Evolutionary conservation across 2,113 vertebrate species (phyloP), one percentile per base, ranked within the genome.

Genomic region (Limanda limanda): DNA sequence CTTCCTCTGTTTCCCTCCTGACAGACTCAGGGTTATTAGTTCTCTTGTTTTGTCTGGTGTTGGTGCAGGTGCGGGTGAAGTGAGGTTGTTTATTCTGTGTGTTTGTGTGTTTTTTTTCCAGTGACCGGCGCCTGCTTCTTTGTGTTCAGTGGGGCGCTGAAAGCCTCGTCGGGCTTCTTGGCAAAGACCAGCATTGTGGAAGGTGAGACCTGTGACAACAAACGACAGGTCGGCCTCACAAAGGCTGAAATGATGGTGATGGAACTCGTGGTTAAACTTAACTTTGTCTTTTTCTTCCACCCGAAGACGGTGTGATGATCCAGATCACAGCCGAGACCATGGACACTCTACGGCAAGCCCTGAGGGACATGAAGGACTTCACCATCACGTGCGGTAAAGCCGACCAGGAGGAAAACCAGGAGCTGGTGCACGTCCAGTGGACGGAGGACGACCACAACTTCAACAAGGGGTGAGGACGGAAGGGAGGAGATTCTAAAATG

Each of bases 111-210:
- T 51, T 3, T n/a, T 62, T 21, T 91, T 93, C 61, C 91, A 99
- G 98, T 99, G 78, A 99, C 98, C 52, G 98, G 98, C 81, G 96
- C 98, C 90, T 98, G 97, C 89, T 99, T 99, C 93, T 98, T 99
- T 88, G 98, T 99, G 86, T 99, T 99, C 94, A 99, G 97, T 47
- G 98, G 98, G 6, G 97, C 98, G 88, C 92, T 99, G 91, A 99
- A 99, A 90, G 92, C 97, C 59, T 98, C 98, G 61, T 98, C 97
- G 2, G 98, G 98, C 74, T 99, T 94, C 91, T 94, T 98, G 79
- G 98, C 98, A 86, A 99, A 99, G 91, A 98, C 97, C 88, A 99
- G 98, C 93, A 99, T 99, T 25, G 98, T 99, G 21, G 98, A 99
- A 98, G 98, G 98, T 99, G 95, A 94, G 82, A 76, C 58, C 21